Evolutionary conservation across 2,888 invertebrate genomes (phyloP), one percentile per base, ranked within the genome.

Genomic region (Caenorhabditis drosophilae): DNA sequence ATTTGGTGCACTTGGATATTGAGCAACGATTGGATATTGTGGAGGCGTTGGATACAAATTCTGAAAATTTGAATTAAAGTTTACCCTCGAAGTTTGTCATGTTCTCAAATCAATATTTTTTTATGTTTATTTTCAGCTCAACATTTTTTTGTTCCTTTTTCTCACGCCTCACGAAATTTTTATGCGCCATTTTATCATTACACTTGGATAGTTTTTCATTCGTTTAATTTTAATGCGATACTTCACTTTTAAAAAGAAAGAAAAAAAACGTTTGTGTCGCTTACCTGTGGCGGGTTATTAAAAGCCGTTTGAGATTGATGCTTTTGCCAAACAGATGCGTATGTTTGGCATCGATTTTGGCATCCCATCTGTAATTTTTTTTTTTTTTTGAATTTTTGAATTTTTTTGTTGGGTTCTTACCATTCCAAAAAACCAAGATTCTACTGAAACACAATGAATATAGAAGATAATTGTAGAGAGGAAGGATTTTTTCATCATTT

Each of bases 341-440:
- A n/a, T n/a, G n/a, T n/a, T n/a, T n/a, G 54, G 53, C 60, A 60
- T 54, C 53, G 27, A 41, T 54, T 54, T 35, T 49, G 60, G 27
- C 60, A 60, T 1, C 60, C 60, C 3, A 60, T 49, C 60, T 60
- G 45, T 6, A 60, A 36, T 4, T 4, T 36, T 36, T 36, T n/a
- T 36, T n/a, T n/a, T 36, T 36, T n/a, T 36, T 36, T 15, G 36
- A 36, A 36, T n/a, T 36, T 36, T 36, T 36, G n/a, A 4, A 12
- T n/a, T 9, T 36, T 36, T n/a, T n/a, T n/a, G n/a, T n/a, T n/a
- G n/a, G n/a, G n/a, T n/a, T 18, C 45, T 23, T 42, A 60, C 60
- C 60, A 60, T 54, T 50, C 54, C 54, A 6, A 60, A 36, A 36
- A 60, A 60, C 60, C 60, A 60, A 4, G 50, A 49, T 34, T 60